Base-by-base conservation (phyloP, 2,113 vertebrate species). In the Ageneiosus marmoratus region DNA sequence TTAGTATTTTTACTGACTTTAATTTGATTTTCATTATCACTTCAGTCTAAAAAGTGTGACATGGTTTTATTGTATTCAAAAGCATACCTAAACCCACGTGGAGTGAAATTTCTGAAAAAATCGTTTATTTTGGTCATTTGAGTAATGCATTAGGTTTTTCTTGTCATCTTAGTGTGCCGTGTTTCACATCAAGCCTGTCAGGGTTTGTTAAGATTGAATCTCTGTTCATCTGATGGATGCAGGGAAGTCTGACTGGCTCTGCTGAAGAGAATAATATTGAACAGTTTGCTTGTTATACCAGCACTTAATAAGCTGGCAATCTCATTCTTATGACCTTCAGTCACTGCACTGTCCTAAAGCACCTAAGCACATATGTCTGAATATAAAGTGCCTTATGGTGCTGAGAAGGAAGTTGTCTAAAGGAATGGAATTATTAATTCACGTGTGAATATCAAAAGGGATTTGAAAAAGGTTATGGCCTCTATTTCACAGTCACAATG, bases 401-500 rank as follows among this genome's bases (percentile, higher is more conserved):
- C 65, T 46, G 44, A 58, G 12, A 72, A 70, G 29, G 41, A 37
- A 27, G 41, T 32, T 22, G 11, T 48, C 34, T 60, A 62, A 67
- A 48, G 37, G 18, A 80, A 75, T 77, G 50, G 8, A 79, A 81
- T 80, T 70, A 80, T 81, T 83, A 37, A 72, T 83, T 73, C 44
- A 81, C 81, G 77, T 83, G 48, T 83, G 34, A 74, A 20, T 84
- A 81, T 82, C 79, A 77, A 65, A 69, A 80, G 62, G 41, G 77
- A 65, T 78, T 80, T 75, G 34, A 80, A 82, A 63, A 83, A 46
- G 63, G n/a, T 58, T 48, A 79, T 15, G 46, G 76, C 65, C 4
- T 37, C 73, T 79, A 74, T 80, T 85, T 88, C 88, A 82, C 84
- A 79, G 81, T 77, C 80, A 89, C 89, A 86, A 83, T 86, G 56